A percentile compares a stretch with the other conserved stretches of the same genome.
Evolutionary conservation across 2,888 invertebrate species (phyloP).

Genomic region (Scaptomyza caliginosa): DNA sequence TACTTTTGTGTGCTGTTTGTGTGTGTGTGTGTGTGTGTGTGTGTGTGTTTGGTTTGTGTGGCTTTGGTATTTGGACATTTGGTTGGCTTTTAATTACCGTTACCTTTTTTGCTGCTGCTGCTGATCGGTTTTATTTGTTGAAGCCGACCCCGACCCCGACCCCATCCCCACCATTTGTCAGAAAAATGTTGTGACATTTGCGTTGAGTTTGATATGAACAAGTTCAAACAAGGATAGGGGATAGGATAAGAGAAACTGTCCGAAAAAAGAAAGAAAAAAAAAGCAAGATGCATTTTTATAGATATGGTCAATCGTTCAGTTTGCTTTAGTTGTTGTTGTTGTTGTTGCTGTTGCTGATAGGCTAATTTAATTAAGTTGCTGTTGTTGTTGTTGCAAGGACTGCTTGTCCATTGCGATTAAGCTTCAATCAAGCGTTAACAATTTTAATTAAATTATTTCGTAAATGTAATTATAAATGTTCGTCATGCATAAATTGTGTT

Average conservation of each 20-base stretch:
- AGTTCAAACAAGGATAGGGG: too few relatives aligned
- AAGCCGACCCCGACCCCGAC: background rate
- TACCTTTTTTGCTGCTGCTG: constrained; percentile 26
- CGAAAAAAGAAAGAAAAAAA: too few relatives aligned
- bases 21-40: constrained; percentile 3
- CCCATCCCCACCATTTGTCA: constrained; percentile 57
- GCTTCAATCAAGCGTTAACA: constrained; percentile 80
- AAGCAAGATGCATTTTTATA: constrained; percentile 50
- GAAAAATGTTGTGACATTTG: constrained; percentile 51
- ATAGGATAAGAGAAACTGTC: background rate
- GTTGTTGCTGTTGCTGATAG: constrained; percentile 29
- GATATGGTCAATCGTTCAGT: constrained; percentile 64
- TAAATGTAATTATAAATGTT: constrained; percentile 80
- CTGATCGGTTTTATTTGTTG: constrained; percentile 72
- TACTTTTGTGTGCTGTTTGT: background rate
- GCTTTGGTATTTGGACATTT: constrained; percentile 72
- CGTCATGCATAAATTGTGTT: constrained; percentile 75
- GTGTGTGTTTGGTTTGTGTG: constrained; percentile 52
- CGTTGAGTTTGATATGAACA: background rate
- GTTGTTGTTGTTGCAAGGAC: constrained; percentile 14
- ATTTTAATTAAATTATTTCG: constrained; percentile 80
- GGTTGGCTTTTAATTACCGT: constrained; percentile 79
- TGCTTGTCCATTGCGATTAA: constrained; percentile 64
- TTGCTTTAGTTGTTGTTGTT: constrained; percentile 21
- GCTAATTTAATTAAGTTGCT: constrained; percentile 71